phyloP scores from a whole-genome alignment of 2,797 vertebrate species.

The Manis crassicaudata region DNA sequence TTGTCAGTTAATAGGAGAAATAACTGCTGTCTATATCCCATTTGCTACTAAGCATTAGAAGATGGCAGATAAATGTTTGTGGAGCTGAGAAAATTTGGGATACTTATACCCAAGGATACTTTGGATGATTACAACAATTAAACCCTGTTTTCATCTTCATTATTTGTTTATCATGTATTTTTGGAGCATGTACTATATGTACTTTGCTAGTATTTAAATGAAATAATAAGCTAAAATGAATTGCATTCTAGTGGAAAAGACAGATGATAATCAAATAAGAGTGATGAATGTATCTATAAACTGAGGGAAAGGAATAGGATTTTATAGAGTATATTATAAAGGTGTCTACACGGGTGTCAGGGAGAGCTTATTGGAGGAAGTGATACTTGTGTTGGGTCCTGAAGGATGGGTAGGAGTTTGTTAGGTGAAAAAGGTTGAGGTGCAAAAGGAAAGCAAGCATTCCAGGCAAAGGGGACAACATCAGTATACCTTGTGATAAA shows the following conservation, averaged over 20 bases:
- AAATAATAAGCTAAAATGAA: neutral
- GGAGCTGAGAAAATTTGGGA: neutral
- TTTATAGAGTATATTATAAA: neutral
- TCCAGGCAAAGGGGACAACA: neutral
- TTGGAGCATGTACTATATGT: neutral
- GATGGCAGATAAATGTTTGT: neutral
- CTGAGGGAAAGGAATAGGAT: neutral
- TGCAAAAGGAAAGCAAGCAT: neutral
- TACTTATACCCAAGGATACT: neutral
- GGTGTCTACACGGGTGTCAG: neutral
- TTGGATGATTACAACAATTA: neutral
- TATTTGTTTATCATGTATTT: neutral
- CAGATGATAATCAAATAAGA: neutral
- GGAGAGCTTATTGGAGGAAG: neutral
- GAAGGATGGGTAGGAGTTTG: neutral
- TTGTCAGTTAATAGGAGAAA: neutral
- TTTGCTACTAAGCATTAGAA: neutral
- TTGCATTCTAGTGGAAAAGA: neutral
- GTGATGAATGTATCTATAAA: neutral
- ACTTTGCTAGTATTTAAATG: constrained; percentile 10
- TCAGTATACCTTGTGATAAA: neutral
- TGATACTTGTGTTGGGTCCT: neutral
- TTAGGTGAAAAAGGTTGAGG: neutral
- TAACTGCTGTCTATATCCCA: neutral
- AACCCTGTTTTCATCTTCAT: neutral